phyloP scores from a whole-genome alignment of 2,888 invertebrate species.

The Leuctra nigra region DNA sequence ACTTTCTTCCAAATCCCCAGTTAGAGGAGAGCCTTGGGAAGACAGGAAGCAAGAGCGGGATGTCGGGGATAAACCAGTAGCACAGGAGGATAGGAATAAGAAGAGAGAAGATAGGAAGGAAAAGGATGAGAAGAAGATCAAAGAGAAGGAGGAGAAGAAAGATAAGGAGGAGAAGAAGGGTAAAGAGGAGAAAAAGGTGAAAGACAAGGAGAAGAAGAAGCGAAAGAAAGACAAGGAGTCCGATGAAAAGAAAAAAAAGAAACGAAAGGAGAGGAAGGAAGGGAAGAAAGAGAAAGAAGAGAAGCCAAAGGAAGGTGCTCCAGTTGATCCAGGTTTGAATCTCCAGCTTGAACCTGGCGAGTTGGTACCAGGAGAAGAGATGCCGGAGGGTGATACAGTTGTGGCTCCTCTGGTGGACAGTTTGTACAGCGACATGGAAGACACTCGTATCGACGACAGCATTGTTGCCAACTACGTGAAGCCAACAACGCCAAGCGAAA shows the following conservation, averaged over 20 bases:
- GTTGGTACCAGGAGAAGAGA: too few relatives aligned
- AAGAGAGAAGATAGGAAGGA: slow-evolving; percentile 6
- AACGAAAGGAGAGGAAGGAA: slow-evolving; percentile 36
- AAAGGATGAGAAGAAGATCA: slow-evolving; percentile 36
- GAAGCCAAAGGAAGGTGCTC: slow-evolving; percentile 34
- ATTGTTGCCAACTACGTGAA: slow-evolving; percentile 30
- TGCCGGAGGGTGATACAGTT: slow-evolving; percentile 27
- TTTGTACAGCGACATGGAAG: slow-evolving; percentile 38
- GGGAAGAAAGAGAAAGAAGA: slow-evolving; percentile 43
- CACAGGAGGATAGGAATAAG: neutral
- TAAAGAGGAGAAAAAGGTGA: slow-evolving; percentile 40
- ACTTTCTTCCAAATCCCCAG: too few relatives aligned
- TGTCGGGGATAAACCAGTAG: too few relatives aligned
- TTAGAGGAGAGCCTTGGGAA: slow-evolving; percentile 15
- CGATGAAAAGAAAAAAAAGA: slow-evolving; percentile 40
- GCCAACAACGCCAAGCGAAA: slow-evolving; percentile 28
- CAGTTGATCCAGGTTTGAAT: slow-evolving; percentile 41
- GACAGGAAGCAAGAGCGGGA: slow-evolving; percentile 1
- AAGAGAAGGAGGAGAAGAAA: slow-evolving; percentile 42
- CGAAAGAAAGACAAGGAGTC: slow-evolving; percentile 39
- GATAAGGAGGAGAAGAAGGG: slow-evolving; percentile 39
- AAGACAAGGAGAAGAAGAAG: slow-evolving; percentile 38
- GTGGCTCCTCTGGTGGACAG: slow-evolving; percentile 20
- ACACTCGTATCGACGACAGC: slow-evolving; percentile 33
- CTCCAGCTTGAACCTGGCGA: too few relatives aligned